Conservation (phyloP, 37 sponge, comb jelly and placozoan species). For the Aphrocallistes beatrix region DNA sequence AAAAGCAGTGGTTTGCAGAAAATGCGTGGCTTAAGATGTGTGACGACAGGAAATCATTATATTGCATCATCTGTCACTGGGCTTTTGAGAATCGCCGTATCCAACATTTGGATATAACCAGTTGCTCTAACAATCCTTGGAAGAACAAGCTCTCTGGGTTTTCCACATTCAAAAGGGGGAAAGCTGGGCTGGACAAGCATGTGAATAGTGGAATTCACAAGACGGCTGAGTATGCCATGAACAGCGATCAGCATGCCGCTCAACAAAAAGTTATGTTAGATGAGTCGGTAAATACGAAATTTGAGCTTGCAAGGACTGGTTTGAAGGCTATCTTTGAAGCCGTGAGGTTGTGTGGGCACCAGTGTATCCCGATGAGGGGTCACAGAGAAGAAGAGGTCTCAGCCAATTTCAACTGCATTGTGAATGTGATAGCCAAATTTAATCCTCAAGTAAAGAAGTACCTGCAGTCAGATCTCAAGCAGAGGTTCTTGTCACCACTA, state of each 20-base stretch:
- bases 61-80: conserved; percentile 16
- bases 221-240: conserved; percentile 9
- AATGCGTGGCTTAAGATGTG: conserved; percentile 5
- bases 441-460: conserved; percentile 1
- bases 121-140: background rate
- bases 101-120: conserved; percentile 17
- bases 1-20: conserved; percentile 15
- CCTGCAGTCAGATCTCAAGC: conserved; percentile 19
- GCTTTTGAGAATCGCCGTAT: conserved; percentile 13
- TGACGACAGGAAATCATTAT: conserved; percentile 13
- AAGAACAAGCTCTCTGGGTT: conserved; percentile 19
- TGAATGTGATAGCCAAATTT: background rate
- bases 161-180: conserved; percentile 19
- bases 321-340: conserved; percentile 11
- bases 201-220: conserved; percentile 17
- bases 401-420: conserved; percentile 16
- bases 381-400: background rate
- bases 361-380: conserved; percentile 12
- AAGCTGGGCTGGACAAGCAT: conserved; percentile 17
- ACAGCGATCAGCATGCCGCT: background rate
- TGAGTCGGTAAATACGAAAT: background rate
- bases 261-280: background rate
- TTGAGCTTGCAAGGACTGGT: background rate
- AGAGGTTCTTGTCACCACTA: background rate
- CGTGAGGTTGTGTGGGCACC: conserved; percentile 19